Conservation (phyloP, 1,140 invertebrate species). For the Ctenoplectra terminalis region DNA sequence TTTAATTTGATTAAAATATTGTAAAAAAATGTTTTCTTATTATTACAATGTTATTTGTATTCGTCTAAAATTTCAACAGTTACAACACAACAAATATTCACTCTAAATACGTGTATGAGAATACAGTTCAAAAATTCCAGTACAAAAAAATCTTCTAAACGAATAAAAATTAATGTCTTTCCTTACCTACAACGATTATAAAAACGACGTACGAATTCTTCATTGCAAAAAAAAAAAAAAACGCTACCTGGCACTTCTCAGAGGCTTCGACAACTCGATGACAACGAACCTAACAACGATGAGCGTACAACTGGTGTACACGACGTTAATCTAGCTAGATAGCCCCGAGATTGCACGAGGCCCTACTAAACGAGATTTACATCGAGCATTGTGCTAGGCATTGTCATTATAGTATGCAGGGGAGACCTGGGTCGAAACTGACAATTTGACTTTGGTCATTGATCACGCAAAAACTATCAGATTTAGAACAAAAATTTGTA, state of each 20-base stretch:
- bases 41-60: too few relatives aligned
- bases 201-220: conserved; percentile 33
- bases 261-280: conserved; percentile 37
- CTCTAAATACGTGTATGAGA: too few relatives aligned
- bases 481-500: too few relatives aligned
- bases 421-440: neutral
- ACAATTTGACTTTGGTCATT: too few relatives aligned
- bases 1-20: too few relatives aligned
- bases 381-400: conserved; percentile 38
- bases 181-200: conserved; percentile 53
- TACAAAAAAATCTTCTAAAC: too few relatives aligned
- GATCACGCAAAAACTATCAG: too few relatives aligned
- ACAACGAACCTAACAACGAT: conserved; percentile 60
- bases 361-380: conserved; percentile 64
- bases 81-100: too few relatives aligned
- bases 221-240: conserved; percentile 49
- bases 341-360: conserved; percentile 67
- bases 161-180: too few relatives aligned
- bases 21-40: too few relatives aligned
- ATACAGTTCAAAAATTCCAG: too few relatives aligned
- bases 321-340: conserved; percentile 65
- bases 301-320: conserved; percentile 62
- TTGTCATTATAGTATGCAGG: neutral
- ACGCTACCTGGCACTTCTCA: conserved; percentile 27
- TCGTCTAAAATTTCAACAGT: too few relatives aligned